These are phyloP conservation scores for Fopius arisanus DNA, from an alignment of 1,140 invertebrate species.

Conservation along the genomic window DNA sequence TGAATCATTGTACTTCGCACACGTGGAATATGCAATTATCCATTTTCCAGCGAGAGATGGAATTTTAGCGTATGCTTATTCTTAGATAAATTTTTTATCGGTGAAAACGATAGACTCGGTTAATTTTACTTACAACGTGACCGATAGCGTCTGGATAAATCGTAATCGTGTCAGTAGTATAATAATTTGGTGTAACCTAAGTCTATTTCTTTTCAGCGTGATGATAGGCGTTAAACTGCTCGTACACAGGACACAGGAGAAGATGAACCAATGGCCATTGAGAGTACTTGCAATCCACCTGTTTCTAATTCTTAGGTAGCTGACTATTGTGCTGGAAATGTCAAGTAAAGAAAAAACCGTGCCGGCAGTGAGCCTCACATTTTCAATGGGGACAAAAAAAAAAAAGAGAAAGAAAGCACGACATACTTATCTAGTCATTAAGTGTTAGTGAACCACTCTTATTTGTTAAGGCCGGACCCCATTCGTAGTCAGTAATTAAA, in stretches of 20 bases:
- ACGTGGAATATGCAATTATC: too few relatives aligned
- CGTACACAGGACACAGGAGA: slow-evolving; percentile 27
- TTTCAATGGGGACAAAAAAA: neutral
- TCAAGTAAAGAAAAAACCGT: slow-evolving; percentile 12
- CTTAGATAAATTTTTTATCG: too few relatives aligned
- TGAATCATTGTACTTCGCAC: too few relatives aligned
- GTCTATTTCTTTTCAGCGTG: slow-evolving; percentile 1
- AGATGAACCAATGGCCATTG: slow-evolving; percentile 23
- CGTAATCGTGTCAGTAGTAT: too few relatives aligned
- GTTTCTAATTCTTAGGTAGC: slow-evolving; percentile 32
- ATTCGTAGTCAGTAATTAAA: slow-evolving; percentile 47
- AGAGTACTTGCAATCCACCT: slow-evolving; percentile 34
- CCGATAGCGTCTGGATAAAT: too few relatives aligned
- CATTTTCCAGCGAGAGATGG: too few relatives aligned
- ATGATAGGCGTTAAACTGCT: neutral
- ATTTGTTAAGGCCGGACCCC: slow-evolving; percentile 42
- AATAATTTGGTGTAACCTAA: too few relatives aligned
- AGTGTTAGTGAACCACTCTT: slow-evolving; percentile 45
- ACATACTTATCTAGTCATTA: slow-evolving; percentile 55
- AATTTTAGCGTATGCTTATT: too few relatives aligned
- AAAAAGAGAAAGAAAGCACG: slow-evolving; percentile 32
- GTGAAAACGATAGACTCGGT: too few relatives aligned
- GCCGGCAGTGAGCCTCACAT: neutral
- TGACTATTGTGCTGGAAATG: slow-evolving; percentile 23
- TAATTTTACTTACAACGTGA: too few relatives aligned